These are phyloP conservation scores for Prosopocoilus inquinatus DNA, from an alignment of 2,888 invertebrate species.

Conservation along the genomic window DNA sequence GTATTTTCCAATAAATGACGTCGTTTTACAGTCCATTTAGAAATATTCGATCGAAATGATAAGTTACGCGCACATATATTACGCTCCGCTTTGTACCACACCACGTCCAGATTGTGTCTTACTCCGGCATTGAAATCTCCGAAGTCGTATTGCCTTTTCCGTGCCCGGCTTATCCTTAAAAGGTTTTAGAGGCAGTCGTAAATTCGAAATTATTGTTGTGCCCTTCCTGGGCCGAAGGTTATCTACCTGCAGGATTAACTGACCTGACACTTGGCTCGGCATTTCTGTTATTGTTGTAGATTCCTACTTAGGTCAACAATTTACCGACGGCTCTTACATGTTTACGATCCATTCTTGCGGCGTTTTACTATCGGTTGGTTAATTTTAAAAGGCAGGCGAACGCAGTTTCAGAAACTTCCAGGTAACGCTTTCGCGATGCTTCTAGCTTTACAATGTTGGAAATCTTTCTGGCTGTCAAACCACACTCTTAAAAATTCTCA, in stretches of 20 bases:
- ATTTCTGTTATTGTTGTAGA: conserved; percentile 4
- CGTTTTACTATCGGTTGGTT: not conserved
- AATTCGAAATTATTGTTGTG: conserved; percentile 9
- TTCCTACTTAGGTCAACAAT: conserved; percentile 3
- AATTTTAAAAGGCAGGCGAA: not conserved
- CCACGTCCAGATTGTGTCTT: conserved; percentile 2
- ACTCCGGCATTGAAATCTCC: not conserved
- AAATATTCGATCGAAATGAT: conserved; percentile 3
- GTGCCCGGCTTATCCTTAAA: conserved; percentile 4
- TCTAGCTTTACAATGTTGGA: too few relatives aligned
- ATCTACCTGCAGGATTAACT: conserved; percentile 14
- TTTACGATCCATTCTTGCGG: conserved; percentile 2
- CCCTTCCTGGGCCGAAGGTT: conserved; percentile 7
- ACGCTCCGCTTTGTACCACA: not conserved
- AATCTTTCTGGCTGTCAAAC: too few relatives aligned
- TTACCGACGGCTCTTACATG: conserved; percentile 1
- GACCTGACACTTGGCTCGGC: conserved; percentile 1
- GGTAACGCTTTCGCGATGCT: too few relatives aligned
- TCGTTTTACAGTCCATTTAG: conserved; percentile 6
- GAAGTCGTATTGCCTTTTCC: conserved; percentile 4
- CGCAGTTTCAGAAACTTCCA: too few relatives aligned
- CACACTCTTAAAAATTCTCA: too few relatives aligned
- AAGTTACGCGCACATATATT: conserved; percentile 1
- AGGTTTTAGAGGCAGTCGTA: conserved; percentile 9
- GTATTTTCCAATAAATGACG: conserved; percentile 8